Conservation (phyloP, 2,888 invertebrate genomes). For the Caenorhabditis sp. region DNA sequence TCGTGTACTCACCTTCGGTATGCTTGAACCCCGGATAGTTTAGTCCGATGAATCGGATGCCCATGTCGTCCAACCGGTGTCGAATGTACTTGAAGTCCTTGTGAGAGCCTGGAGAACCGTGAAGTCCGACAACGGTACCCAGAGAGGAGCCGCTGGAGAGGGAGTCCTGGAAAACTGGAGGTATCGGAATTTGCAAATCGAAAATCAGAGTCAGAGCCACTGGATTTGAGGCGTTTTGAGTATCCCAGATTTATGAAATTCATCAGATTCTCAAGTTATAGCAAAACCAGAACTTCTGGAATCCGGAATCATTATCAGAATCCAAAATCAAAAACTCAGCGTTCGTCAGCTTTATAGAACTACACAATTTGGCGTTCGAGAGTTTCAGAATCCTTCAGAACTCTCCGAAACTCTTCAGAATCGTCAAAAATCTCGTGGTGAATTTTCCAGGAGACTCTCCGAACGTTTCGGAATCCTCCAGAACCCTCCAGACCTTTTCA, state of each 20-base stretch:
- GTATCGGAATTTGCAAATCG: not conserved
- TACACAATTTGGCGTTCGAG: too few species aligned
- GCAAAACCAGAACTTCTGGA: too few species aligned
- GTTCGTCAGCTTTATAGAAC: too few species aligned
- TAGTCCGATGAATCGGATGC: conserved; percentile 73
- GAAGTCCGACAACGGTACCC: conserved; percentile 72
- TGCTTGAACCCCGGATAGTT: conserved; percentile 74
- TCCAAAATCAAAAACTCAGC: too few species aligned
- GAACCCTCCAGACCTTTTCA: too few species aligned
- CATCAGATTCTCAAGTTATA: not conserved
- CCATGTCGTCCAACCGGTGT: conserved; percentile 59
- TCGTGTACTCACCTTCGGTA: conserved; percentile 30
- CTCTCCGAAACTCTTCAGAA: too few species aligned
- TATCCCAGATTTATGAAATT: not conserved
- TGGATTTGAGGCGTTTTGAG: too few species aligned
- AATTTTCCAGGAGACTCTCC: too few species aligned
- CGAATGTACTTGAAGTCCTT: conserved; percentile 75
- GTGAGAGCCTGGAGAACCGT: conserved; percentile 76
- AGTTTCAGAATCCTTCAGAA: too few species aligned
- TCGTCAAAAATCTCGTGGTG: too few species aligned
- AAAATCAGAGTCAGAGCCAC: not conserved
- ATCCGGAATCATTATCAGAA: too few species aligned
- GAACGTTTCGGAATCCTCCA: too few species aligned
- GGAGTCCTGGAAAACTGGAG: conserved; percentile 65
- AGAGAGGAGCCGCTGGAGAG: conserved; percentile 60